Percentiles rank a stretch among this genome's conserved stretches.
Conservation (phyloP, 2,113 vertebrate genomes). For the Forbesichthys papilliferus region DNA sequence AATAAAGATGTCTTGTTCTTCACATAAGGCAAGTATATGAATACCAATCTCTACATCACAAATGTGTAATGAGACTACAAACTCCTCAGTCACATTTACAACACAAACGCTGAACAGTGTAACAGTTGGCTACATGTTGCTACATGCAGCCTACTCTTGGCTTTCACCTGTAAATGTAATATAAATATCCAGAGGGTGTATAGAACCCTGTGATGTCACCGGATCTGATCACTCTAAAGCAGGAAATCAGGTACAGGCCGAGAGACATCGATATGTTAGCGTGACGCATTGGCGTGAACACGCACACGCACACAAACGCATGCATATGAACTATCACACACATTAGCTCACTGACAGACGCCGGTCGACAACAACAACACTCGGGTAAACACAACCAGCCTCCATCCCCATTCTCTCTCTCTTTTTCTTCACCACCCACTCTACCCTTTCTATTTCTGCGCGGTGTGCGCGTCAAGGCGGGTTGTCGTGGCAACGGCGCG, state of each 20-base stretch:
- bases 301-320: background rate
- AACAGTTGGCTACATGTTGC: constrained; percentile 38
- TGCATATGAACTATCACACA: constrained; percentile 10
- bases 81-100: constrained; percentile 39
- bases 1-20: no score
- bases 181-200: constrained; percentile 24
- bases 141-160: constrained; percentile 19
- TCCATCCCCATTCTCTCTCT: constrained; percentile 40
- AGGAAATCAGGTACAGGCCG: background rate
- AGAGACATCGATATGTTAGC: constrained; percentile 12
- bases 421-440: constrained; percentile 52
- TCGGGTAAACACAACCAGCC: constrained; percentile 51
- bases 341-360: constrained; percentile 36
- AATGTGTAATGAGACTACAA: no score
- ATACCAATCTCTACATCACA: no score
- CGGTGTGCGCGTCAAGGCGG: constrained; percentile 48
- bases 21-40: no score
- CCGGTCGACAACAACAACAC: constrained; percentile 27
- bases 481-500: constrained; percentile 75
- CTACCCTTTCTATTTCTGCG: constrained; percentile 42
- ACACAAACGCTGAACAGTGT: background rate
- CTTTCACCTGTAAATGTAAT: constrained; percentile 24
- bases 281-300: background rate
- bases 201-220: no score
- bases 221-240: no score